Conservation (phyloP, 2,113 vertebrate genomes). For the Cairina moschata region DNA sequence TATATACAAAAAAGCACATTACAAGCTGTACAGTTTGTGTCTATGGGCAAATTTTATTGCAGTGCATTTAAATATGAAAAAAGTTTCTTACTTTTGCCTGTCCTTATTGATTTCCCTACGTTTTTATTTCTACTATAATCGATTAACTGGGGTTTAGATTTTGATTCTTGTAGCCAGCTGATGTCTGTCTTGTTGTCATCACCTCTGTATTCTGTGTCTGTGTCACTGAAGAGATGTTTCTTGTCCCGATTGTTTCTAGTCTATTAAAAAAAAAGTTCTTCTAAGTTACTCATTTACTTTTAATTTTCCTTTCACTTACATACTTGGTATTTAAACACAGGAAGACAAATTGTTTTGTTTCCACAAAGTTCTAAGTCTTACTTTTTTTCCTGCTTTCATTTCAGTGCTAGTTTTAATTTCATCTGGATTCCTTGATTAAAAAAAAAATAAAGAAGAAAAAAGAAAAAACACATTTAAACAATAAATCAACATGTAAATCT, state of each 20-base stretch:
- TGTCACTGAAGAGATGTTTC: constrained; percentile 90
- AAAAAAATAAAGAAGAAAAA: constrained; percentile 7
- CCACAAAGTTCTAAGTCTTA: constrained; percentile 45
- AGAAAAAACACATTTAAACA: background rate
- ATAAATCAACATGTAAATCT: background rate
- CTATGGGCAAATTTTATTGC: background rate
- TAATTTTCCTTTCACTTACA: background rate
- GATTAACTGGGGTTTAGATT: constrained; percentile 80
- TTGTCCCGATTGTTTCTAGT: constrained; percentile 62
- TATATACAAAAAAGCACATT: background rate
- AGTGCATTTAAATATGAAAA: background rate
- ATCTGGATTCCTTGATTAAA: constrained; percentile 45
- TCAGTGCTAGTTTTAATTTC: constrained; percentile 24
- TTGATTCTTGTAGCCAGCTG: constrained; percentile 89
- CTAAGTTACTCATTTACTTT: background rate
- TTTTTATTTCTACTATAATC: constrained; percentile 83
- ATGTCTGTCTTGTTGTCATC: constrained; percentile 82
- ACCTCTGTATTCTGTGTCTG: constrained; percentile 82
- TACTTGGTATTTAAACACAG: background rate
- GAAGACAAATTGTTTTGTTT: background rate
- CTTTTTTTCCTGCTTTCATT: constrained; percentile 64
- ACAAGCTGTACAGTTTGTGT: background rate
- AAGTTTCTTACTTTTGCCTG: constrained; percentile 67
- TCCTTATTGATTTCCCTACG: background rate
- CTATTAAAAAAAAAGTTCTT: constrained; percentile 27